These are phyloP conservation scores for Mylabris phalerata DNA, from an alignment of 1,140 invertebrate genomes.

Conservation along the genomic window DNA sequence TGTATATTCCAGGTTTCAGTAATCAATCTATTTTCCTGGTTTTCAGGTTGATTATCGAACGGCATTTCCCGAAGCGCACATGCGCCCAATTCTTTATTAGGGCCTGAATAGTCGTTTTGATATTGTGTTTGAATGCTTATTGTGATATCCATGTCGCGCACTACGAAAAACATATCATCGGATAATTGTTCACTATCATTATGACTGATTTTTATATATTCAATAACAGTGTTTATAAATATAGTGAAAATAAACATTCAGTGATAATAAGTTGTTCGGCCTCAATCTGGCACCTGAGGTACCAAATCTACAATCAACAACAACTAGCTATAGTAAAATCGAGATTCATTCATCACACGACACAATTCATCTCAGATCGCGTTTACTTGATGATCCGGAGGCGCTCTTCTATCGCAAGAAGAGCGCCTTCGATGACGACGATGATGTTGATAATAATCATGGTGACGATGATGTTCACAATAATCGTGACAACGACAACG, in stretches of 20 bases:
- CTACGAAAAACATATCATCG: slow-evolving; percentile 23
- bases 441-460: neutral
- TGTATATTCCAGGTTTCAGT: slow-evolving; percentile 9
- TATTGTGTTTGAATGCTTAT: neutral
- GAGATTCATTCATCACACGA: slow-evolving; percentile 24
- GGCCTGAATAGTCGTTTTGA: slow-evolving; percentile 6
- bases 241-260: slow-evolving; percentile 13
- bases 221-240: slow-evolving; percentile 15
- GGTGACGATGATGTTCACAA: neutral
- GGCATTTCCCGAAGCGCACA: slow-evolving; percentile 23
- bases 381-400: neutral
- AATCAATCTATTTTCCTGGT: slow-evolving; percentile 11
- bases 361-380: slow-evolving; percentile 16
- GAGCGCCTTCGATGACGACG: neutral
- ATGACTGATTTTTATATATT: slow-evolving; percentile 30
- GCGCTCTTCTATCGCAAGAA: slow-evolving; percentile 21
- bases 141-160: slow-evolving; percentile 30
- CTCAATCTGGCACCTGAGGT: slow-evolving; percentile 36
- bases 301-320: slow-evolving; percentile 24
- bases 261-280: slow-evolving; percentile 21
- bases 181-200: slow-evolving; percentile 23
- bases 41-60: slow-evolving; percentile 27
- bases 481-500: neutral
- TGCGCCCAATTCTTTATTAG: slow-evolving; percentile 10
- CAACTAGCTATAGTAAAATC: slow-evolving; percentile 17